Base-by-base conservation (phyloP, 2,113 vertebrate species). In the Arvicanthis niloticus region DNA sequence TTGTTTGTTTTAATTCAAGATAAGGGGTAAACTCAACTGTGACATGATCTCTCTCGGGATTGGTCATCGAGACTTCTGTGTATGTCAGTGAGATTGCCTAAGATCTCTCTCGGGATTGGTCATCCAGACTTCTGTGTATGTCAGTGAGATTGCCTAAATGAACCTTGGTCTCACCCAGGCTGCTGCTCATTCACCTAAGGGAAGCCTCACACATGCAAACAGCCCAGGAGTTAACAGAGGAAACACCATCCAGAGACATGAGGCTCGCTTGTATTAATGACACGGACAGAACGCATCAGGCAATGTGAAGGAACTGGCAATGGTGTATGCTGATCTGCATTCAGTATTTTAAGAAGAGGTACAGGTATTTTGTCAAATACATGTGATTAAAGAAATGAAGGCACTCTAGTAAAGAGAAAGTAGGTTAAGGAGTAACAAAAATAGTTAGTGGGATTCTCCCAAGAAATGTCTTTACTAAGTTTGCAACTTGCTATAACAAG, bases 191-290 rank as follows among this genome's bases (percentile, higher is more conserved):
- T 26, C 72, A 72, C 9, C 24, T 42, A 19, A 68, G 42, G 31
- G 37, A 40, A 29, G 31, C 40, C 29, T 48, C 67, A 34, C 17
- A 7, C 21, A 42, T 11, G 1, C 4, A 12, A 17, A 58, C 1
- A 62, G 24, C 1, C 6, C 29, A 10, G 4, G 11, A 13, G 51
- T 37, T 37, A 37, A 67, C 0, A 1, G 10, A 10, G 0, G 34
- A 3, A 10, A n/a, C n/a, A 5, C 1, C 24, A 58, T 2, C 53
- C 16, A 42, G 2, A 53, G n/a, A 48, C 16, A 67, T 15, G 37
- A 17, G 9, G 53, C 76, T 78, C 29, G 5, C 56, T 56, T 75
- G 87, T 45, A 1, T 76, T 67, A 48, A 45, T 34, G 42, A 15
- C 34, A 29, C 45, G 31, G 22, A 80, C 3, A 37, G 37, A 95